Percentiles rank a stretch among this genome's conserved stretches.
Evolutionary conservation across 1,140 invertebrate species (phyloP).

Genomic region (Ericerus pela): DNA sequence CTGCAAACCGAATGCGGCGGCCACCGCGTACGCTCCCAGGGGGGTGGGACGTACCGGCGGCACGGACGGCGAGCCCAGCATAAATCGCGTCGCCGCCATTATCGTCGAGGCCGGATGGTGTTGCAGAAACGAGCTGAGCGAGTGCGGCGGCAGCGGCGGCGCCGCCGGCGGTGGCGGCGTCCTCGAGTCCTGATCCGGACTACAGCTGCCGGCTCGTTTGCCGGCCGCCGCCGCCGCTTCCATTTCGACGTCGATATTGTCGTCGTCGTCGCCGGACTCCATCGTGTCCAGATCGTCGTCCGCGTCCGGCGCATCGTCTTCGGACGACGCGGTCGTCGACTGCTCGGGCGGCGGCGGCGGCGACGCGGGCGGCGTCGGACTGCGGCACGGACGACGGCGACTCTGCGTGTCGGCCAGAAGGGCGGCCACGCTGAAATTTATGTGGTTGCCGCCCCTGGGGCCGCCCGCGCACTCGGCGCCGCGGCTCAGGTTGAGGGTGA

Average conservation of each 20-base stretch:
- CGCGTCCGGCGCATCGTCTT: slow-evolving; percentile 16
- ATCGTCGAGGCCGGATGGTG: slow-evolving; percentile 14
- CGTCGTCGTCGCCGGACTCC: slow-evolving; percentile 19
- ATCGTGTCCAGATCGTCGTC: slow-evolving; percentile 19
- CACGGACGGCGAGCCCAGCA: slow-evolving; percentile 16
- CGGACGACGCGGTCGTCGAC: slow-evolving; percentile 18
- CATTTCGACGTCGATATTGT: slow-evolving; percentile 21
- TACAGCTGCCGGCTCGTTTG: not conserved
- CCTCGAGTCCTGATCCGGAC: slow-evolving; percentile 12
- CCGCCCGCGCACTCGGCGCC: not conserved
- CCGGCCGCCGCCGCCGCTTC: slow-evolving; percentile 7
- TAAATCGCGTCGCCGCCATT: slow-evolving; percentile 12
- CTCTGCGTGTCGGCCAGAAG: slow-evolving; percentile 32
- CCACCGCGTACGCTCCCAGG: slow-evolving; percentile 24
- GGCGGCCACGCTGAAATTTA: slow-evolving; percentile 38
- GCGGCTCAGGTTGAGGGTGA: not conserved
- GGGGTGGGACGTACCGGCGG: slow-evolving; percentile 27
- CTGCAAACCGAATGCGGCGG: slow-evolving; percentile 21
- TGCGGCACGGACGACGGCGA: slow-evolving; percentile 7
- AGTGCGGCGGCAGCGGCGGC: slow-evolving; percentile 1
- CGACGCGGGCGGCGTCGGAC: not conserved
- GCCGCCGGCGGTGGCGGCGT: slow-evolving; percentile 13
- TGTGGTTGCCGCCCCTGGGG: slow-evolving; percentile 22
- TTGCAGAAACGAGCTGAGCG: slow-evolving; percentile 18
- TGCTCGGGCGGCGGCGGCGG: not conserved